These are phyloP conservation scores for Brotula barbata DNA, from an alignment of 2,797 vertebrate species.

Conservation along the genomic window DNA sequence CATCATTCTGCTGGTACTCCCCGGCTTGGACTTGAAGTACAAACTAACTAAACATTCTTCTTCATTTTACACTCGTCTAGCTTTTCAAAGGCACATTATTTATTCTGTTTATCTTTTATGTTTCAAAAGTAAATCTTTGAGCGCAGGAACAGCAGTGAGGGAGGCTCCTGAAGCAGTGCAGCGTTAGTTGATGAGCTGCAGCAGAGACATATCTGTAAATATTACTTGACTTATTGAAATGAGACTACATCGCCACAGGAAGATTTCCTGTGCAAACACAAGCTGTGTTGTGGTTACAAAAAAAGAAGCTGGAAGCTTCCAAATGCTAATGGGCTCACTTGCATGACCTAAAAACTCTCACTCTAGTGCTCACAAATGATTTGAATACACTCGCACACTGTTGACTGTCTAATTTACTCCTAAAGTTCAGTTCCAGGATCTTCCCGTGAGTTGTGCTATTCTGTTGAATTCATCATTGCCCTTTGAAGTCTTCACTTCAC, in stretches of 20 bases:
- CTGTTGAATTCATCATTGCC: neutral
- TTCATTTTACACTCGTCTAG: slow-evolving; percentile 42
- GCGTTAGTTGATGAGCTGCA: slow-evolving; percentile 63
- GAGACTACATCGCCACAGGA: slow-evolving; percentile 65
- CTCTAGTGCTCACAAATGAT: slow-evolving; percentile 31
- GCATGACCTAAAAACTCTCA: slow-evolving; percentile 72
- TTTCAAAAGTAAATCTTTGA: slow-evolving; percentile 65
- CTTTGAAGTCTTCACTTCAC: too few species aligned
- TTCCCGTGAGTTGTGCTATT: slow-evolving; percentile 22
- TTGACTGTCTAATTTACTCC: slow-evolving; percentile 48
- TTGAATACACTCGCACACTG: slow-evolving; percentile 14
- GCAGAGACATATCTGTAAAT: slow-evolving; percentile 69
- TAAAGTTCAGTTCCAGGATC: slow-evolving; percentile 39
- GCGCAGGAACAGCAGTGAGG: slow-evolving; percentile 45
- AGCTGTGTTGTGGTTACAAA: slow-evolving; percentile 52
- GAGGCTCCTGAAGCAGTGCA: slow-evolving; percentile 52
- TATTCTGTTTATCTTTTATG: slow-evolving; percentile 65
- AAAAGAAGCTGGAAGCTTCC: slow-evolving; percentile 40
- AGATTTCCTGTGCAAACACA: slow-evolving; percentile 66
- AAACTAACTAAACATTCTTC: slow-evolving; percentile 26
- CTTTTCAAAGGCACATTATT: slow-evolving; percentile 56
- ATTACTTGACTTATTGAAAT: slow-evolving; percentile 73
- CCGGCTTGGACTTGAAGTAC: slow-evolving; percentile 6
- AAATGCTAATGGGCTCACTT: slow-evolving; percentile 67
- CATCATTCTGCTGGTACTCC: slow-evolving; percentile 38